Conservation (phyloP, 2,888 invertebrate genomes). For the Timandra comae region DNA sequence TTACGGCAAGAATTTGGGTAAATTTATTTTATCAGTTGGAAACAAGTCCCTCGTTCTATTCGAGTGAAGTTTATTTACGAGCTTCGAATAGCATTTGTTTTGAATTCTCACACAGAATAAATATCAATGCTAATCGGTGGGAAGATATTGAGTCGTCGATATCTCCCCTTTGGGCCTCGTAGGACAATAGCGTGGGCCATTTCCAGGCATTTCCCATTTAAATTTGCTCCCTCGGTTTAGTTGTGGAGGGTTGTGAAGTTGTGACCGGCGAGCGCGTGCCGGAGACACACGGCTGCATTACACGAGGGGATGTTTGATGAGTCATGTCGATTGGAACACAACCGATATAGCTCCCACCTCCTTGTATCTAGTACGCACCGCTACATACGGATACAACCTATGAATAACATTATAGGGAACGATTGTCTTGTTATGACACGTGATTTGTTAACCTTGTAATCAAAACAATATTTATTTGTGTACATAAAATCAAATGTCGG, state of each 20-base stretch:
- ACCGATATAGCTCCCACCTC: constrained; percentile 10
- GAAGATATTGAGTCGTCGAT: constrained; percentile 52
- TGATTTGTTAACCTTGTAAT: no score
- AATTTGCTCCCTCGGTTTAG: constrained; percentile 64
- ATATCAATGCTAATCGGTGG: constrained; percentile 58
- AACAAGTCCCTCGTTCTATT: constrained; percentile 19
- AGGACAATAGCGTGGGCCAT: constrained; percentile 68
- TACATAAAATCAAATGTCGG: no score
- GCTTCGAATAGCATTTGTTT: constrained; percentile 40
- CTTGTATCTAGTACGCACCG: not conserved
- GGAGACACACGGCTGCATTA: constrained; percentile 31
- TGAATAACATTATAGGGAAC: constrained; percentile 2
- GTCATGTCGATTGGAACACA: constrained; percentile 28
- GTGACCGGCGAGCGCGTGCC: constrained; percentile 14
- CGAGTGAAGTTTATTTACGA: constrained; percentile 26
- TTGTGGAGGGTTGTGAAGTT: constrained; percentile 44
- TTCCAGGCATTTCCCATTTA: constrained; percentile 71
- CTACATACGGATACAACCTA: constrained; percentile 1
- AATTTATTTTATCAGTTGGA: constrained; percentile 16
- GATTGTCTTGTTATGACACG: not conserved
- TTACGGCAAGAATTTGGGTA: constrained; percentile 12
- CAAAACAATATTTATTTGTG: no score
- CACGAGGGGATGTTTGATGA: constrained; percentile 32
- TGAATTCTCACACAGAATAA: constrained; percentile 62
- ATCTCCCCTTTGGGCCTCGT: constrained; percentile 60